Base-by-base conservation (phyloP, 2,888 invertebrate species). In the Temnothorax rugatulus region DNA sequence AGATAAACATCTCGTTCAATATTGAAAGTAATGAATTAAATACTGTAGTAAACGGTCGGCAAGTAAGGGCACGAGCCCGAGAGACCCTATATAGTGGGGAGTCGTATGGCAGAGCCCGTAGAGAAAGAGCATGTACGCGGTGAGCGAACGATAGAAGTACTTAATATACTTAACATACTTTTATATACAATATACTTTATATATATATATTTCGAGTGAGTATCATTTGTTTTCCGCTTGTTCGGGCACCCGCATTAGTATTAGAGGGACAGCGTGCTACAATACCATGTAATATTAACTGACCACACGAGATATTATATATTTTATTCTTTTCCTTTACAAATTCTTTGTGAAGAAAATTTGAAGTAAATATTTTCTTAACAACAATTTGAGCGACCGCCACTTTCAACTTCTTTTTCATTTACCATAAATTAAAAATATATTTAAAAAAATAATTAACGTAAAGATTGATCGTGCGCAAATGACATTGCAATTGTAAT, bases 381-480 rank as follows among this genome's bases (percentile, higher is more conserved):
- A 25, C 13, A 5, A 66, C 11, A 21, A 21, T 52, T 64, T 18
- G 11, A 63, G 9, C 15, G 3, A 5, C 15, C 15, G 21, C 25
- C 15, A 41, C 11, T 41, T 54, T 41, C 13, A n/a, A 61, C 25
- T 54, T 38, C 38, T 13, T 44, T 34, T 13, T 1, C 13, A 13
- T 25, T 25, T 52, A 25, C 15, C 38, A 0, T 34, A 34, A 34
- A 34, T 3, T 4, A 25, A 47, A 44, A 47, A 25, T n/a, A 54
- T 41, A 41, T 66, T 52, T 9, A 15, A 25, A 44, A 54, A 68
- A 63, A 21, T 34, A 44, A 57, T 68, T 54, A 57, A 44, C 41
- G 29, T 57, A 77, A 77, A 54, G 41, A 76, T 47, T 29, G 15
- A 77, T 77, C 54, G 29, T 44, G 38, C 54, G 44, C 54, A 41